Conservation (phyloP, 1,140 invertebrate genomes). For the Hylaeus volcanicus region DNA sequence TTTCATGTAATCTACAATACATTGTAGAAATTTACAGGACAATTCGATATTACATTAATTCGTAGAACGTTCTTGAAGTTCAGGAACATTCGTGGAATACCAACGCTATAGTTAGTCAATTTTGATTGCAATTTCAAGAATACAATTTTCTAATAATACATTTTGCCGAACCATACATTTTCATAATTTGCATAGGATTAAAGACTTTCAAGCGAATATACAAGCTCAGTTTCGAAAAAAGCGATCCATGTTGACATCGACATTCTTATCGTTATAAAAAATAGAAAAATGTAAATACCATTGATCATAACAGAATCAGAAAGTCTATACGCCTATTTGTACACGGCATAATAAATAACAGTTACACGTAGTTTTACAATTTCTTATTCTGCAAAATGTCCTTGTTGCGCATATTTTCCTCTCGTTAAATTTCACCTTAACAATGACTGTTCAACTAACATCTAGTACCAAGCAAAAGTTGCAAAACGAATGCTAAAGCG, state of each 20-base stretch:
- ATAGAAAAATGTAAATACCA: constrained; percentile 33
- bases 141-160: neutral
- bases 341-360: constrained; percentile 14
- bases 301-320: constrained; percentile 9
- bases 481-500: constrained; percentile 30
- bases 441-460: neutral
- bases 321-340: neutral
- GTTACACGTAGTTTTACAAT: constrained; percentile 3
- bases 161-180: neutral
- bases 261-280: constrained; percentile 23
- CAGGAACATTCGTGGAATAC: neutral
- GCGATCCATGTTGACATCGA: neutral
- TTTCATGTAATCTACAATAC: constrained; percentile 1
- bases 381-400: constrained; percentile 25
- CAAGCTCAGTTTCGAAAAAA: constrained; percentile 3
- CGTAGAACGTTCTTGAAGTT: neutral
- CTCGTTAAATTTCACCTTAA: constrained; percentile 7
- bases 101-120: neutral
- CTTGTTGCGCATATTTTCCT: constrained; percentile 4
- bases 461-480: constrained; percentile 15
- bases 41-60: constrained; percentile 14
- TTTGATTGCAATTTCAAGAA: constrained; percentile 32
- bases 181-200: neutral
- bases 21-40: constrained; percentile 24
- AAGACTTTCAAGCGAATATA: constrained; percentile 7